Conservation (phyloP, 2,797 vertebrate species). For the Bufotes viridis region DNA sequence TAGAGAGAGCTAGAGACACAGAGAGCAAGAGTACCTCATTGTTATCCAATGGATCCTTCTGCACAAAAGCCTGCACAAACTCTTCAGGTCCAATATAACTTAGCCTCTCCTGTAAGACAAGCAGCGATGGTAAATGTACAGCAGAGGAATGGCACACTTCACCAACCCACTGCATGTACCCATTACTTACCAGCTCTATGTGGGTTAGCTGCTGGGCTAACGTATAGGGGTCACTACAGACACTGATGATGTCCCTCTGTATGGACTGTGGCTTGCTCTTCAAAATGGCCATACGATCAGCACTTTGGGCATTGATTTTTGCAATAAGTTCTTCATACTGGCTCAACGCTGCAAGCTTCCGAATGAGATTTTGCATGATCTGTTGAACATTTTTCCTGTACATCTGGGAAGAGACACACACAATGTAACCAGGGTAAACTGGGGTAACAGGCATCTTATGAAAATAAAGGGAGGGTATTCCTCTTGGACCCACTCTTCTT, state of each 20-base stretch:
- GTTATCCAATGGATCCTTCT: conserved; percentile 89
- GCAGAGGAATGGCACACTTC: conserved; percentile 19
- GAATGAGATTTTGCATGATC: conserved; percentile 86
- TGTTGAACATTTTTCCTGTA: conserved; percentile 87
- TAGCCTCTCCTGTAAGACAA: conserved; percentile 85
- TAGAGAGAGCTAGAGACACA: too few relatives aligned
- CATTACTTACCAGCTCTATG: conserved; percentile 87
- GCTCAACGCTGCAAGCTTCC: conserved; percentile 83
- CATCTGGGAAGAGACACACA: conserved; percentile 72
- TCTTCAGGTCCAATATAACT: conserved; percentile 96
- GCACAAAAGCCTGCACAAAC: conserved; percentile 89
- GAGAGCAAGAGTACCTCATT: conserved; percentile 79
- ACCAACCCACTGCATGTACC: not conserved
- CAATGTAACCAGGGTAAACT: not conserved
- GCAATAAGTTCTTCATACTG: conserved; percentile 93
- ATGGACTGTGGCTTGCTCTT: conserved; percentile 89
- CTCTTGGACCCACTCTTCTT: too few relatives aligned
- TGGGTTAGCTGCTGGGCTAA: conserved; percentile 95
- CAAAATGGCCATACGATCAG: conserved; percentile 82
- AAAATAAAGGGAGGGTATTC: too few relatives aligned
- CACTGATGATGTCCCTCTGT: conserved; percentile 86
- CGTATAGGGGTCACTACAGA: conserved; percentile 90
- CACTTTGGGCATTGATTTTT: conserved; percentile 82
- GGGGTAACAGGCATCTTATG: not conserved
- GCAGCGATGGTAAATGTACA: conserved; percentile 44